These are phyloP conservation scores for Myoxocephalus aenaeus DNA, from an alignment of 2,797 vertebrate genomes.

Conservation along the genomic window DNA sequence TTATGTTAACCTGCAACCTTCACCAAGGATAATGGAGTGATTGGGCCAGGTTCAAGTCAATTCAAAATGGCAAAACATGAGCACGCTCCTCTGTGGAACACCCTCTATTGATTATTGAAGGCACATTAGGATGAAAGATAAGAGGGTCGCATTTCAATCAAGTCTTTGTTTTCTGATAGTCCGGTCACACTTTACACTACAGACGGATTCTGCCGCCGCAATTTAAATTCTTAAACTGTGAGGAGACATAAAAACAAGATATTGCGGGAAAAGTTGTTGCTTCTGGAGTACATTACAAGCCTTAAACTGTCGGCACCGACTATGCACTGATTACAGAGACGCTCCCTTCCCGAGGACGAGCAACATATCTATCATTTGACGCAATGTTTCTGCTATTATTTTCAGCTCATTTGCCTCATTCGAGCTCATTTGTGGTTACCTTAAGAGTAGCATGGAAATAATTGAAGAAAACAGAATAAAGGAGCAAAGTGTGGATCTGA, in stretches of 20 bases:
- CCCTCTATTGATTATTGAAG: conserved; percentile 80
- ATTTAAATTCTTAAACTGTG: conserved; percentile 23
- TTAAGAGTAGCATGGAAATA: conserved; percentile 81
- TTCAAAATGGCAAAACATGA: conserved; percentile 74
- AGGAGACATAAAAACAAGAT: conserved; percentile 20
- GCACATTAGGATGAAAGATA: conserved; percentile 64
- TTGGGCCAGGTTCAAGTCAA: conserved; percentile 76
- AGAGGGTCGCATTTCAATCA: conserved; percentile 68
- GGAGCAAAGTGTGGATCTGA: conserved; percentile 75
- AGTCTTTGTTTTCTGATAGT: conserved; percentile 54
- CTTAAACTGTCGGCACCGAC: conserved; percentile 48
- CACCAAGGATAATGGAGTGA: conserved; percentile 84
- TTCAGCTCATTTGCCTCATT: conserved; percentile 81
- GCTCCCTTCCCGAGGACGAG: conserved; percentile 37
- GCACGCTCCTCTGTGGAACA: conserved; percentile 59
- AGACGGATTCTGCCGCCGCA: conserved; percentile 25
- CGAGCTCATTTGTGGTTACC: conserved; percentile 81
- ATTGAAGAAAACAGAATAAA: conserved; percentile 79
- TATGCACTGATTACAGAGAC: conserved; percentile 64
- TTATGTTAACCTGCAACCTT: conserved; percentile 86
- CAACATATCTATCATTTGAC: conserved; percentile 72
- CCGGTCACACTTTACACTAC: conserved; percentile 32
- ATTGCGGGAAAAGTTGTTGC: conserved; percentile 46
- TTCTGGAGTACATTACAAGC: not conserved
- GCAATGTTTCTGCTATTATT: conserved; percentile 60